A percentile compares a stretch with the other conserved stretches of the same genome.
Conservation (phyloP, 2,113 vertebrate genomes). For the Platichthys stellatus region DNA sequence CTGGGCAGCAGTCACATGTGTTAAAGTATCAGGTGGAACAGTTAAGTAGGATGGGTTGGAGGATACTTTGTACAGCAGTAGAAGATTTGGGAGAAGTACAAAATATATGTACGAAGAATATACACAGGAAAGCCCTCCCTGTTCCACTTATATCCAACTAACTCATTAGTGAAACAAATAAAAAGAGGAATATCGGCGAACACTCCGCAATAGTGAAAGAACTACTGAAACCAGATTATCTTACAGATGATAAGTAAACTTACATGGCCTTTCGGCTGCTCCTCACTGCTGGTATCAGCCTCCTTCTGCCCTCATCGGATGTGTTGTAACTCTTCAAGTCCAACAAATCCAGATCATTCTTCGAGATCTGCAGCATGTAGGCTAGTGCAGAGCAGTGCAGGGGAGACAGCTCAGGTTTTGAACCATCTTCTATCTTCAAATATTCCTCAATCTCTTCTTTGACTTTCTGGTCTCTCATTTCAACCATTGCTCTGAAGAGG, state of each 20-base stretch:
- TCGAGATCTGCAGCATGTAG: constrained; percentile 64
- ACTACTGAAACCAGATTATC: too few relatives aligned
- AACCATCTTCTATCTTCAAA: constrained; percentile 8
- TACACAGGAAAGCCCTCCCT: too few relatives aligned
- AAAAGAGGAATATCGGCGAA: too few relatives aligned
- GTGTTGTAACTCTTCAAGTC: constrained; percentile 65
- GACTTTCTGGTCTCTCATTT: constrained; percentile 71
- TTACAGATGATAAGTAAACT: constrained; percentile 4
- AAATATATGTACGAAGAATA: too few relatives aligned
- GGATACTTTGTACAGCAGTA: too few relatives aligned
- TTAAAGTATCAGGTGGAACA: too few relatives aligned
- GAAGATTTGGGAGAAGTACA: too few relatives aligned
- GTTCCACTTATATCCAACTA: too few relatives aligned
- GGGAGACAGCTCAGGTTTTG: constrained; percentile 1
- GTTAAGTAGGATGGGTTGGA: too few relatives aligned
- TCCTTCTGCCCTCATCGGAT: constrained; percentile 51
- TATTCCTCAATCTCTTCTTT: constrained; percentile 66
- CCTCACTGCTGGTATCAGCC: constrained; percentile 71
- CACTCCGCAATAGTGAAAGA: too few relatives aligned
- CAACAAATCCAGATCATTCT: constrained; percentile 44
- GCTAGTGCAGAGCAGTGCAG: constrained; percentile 71
- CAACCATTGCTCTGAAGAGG: constrained; percentile 66
- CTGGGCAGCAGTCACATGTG: too few relatives aligned
- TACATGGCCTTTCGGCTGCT: constrained; percentile 68
- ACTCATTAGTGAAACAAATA: too few relatives aligned